Conservation (phyloP, 2,888 invertebrate species). For the Xiphydria camelus region DNA sequence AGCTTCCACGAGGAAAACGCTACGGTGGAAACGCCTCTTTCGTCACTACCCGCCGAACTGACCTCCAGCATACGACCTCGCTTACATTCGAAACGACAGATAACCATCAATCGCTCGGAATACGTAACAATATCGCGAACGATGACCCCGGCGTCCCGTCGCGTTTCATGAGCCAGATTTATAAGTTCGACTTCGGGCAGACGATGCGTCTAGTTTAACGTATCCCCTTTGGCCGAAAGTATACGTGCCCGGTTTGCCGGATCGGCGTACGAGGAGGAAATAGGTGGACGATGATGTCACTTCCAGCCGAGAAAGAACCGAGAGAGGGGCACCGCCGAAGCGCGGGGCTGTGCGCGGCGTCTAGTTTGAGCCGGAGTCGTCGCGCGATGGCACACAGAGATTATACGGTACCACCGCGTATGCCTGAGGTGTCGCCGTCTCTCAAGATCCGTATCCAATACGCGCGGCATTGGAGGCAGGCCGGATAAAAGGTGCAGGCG, state of each 20-base stretch:
- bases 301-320: conserved; percentile 18
- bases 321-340: not conserved
- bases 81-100: no score
- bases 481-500: no score
- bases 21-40: no score
- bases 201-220: conserved; percentile 45
- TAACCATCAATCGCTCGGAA: no score
- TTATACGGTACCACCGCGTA: conserved; percentile 43
- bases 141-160: not conserved
- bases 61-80: no score
- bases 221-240: conserved; percentile 42
- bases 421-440: conserved; percentile 44
- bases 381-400: conserved; percentile 51
- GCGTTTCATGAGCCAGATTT: conserved; percentile 36
- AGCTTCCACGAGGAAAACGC: no score
- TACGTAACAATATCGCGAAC: not conserved
- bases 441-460: no score
- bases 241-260: conserved; percentile 39
- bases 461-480: no score
- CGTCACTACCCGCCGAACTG: no score
- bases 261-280: conserved; percentile 39
- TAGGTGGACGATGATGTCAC: conserved; percentile 50
- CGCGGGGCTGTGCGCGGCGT: conserved; percentile 33
- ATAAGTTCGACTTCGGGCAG: conserved; percentile 44
- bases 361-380: conserved; percentile 45